Evolutionary conservation across 2,888 invertebrate species (phyloP).

Genomic region (Dryomyza anilis): DNA sequence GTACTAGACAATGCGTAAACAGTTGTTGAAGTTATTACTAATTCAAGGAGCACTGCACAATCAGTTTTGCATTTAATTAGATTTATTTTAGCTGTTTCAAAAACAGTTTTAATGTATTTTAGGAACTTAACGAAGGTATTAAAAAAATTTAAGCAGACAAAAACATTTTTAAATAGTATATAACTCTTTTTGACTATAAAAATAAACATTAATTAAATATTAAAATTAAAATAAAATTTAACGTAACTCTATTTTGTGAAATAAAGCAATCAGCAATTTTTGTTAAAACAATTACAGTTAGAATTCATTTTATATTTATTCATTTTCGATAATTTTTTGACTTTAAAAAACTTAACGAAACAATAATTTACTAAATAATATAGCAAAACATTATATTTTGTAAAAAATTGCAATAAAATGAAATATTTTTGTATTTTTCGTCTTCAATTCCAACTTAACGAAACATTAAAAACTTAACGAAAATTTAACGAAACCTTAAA

Average conservation of each 20-base stretch:
- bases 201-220: not conserved
- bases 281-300: not conserved
- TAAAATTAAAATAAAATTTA: not conserved
- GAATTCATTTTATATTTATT: not conserved
- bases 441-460: not conserved
- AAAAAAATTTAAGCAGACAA: no score
- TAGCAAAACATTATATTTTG: not conserved
- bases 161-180: not conserved
- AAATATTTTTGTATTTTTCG: no score
- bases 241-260: not conserved
- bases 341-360: conserved; percentile 1
- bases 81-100: no score
- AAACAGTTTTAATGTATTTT: no score
- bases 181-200: not conserved
- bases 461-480: no score
- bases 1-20: not conserved
- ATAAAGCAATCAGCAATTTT: not conserved
- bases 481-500: no score
- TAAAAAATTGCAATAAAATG: not conserved
- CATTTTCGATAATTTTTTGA: not conserved
- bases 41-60: no score
- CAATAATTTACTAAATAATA: not conserved
- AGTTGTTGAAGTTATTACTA: not conserved
- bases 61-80: no score
- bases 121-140: no score